Conservation (phyloP, 1,140 invertebrate species). For the Ridgeia piscesae region DNA sequence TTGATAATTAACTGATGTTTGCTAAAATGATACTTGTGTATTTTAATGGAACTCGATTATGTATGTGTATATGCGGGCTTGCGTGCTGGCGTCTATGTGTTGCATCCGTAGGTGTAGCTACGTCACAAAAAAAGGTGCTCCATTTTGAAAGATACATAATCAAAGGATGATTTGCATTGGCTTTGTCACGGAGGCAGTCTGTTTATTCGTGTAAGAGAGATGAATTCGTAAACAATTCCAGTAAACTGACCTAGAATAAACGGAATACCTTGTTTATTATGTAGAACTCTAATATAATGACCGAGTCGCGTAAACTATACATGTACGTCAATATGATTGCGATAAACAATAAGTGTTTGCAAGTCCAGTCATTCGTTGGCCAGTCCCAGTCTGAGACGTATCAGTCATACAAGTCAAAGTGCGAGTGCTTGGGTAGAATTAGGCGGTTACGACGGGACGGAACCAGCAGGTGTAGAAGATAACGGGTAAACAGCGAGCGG, state of each 20-base stretch:
- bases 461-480: not conserved
- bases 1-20: no score
- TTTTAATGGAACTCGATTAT: no score
- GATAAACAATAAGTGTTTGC: conserved; percentile 12
- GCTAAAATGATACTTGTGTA: no score
- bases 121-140: not conserved
- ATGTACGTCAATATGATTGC: conserved; percentile 69
- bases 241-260: not conserved
- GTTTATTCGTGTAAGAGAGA: no score
- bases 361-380: not conserved
- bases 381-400: not conserved
- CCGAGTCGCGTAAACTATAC: conserved; percentile 62
- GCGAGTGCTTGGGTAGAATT: not conserved
- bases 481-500: not conserved
- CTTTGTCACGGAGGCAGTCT: no score
- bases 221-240: not conserved
- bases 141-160: not conserved
- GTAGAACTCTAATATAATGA: not conserved
- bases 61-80: no score
- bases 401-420: not conserved
- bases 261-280: not conserved
- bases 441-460: not conserved
- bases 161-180: no score
- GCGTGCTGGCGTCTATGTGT: not conserved
- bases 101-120: not conserved